Evolutionary conservation across 1,140 invertebrate genomes (phyloP).

Genomic region (Philotrypesis tridentata): DNA sequence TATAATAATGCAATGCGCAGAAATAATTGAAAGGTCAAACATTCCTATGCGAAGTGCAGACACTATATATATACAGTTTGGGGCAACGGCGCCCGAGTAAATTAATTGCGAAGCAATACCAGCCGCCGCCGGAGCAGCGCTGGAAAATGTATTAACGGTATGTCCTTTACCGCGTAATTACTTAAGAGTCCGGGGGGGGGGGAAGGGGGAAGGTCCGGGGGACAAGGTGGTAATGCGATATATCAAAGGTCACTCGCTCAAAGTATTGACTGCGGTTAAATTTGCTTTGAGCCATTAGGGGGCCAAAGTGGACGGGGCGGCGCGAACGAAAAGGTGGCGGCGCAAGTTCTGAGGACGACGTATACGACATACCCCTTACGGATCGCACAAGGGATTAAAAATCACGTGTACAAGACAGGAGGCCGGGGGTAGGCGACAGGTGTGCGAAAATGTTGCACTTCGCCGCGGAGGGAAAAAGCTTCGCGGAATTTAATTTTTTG

Average conservation of each 20-base stretch:
- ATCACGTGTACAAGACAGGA: not conserved
- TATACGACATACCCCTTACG: not conserved
- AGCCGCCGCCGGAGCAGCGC: too few relatives aligned
- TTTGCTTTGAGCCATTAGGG: not conserved
- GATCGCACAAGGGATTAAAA: not conserved
- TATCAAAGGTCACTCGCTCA: not conserved
- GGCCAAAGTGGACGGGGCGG: not conserved
- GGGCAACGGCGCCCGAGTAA: too few relatives aligned
- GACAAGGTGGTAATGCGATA: not conserved
- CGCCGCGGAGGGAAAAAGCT: too few relatives aligned
- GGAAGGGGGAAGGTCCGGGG: not conserved
- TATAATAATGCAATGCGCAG: too few relatives aligned
- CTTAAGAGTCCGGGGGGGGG: too few relatives aligned
- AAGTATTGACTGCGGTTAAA: not conserved
- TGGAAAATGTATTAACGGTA: not conserved
- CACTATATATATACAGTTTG: too few relatives aligned
- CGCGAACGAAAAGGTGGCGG: not conserved
- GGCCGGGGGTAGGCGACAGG: too few relatives aligned
- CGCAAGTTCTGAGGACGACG: not conserved
- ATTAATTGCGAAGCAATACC: too few relatives aligned
- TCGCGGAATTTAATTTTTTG: too few relatives aligned
- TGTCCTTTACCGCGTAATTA: not conserved
- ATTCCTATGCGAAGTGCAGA: too few relatives aligned
- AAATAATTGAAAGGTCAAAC: too few relatives aligned
- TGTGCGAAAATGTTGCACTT: too few relatives aligned